Conservation (phyloP, 2,113 vertebrate genomes). For the Pipra filicauda region DNA sequence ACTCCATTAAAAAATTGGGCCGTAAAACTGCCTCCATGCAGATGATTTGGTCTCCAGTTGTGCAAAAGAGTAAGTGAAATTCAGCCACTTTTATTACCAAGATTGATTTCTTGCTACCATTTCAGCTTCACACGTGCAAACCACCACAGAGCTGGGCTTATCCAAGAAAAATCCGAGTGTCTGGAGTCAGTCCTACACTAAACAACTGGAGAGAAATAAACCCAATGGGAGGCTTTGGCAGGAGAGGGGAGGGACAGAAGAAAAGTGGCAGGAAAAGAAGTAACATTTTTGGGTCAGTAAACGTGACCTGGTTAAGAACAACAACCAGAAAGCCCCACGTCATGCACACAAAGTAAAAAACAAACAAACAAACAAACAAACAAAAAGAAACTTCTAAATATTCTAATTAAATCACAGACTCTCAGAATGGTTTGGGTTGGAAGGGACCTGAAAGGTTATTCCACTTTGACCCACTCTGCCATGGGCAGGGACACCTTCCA, state of each 20-base stretch:
- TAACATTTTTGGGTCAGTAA: neutral
- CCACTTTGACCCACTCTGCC: neutral
- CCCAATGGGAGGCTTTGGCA: neutral
- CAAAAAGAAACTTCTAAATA: neutral
- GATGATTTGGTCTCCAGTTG: constrained; percentile 7
- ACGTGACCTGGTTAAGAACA: neutral
- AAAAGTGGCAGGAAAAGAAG: neutral
- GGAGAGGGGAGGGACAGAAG: neutral
- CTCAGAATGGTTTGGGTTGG: neutral
- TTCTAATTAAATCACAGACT: fast-evolving
- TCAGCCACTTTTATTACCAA: constrained; percentile 52
- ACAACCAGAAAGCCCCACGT: neutral
- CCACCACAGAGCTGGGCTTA: neutral
- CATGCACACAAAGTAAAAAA: neutral
- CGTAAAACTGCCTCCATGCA: constrained; percentile 50
- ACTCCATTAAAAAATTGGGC: constrained; percentile 45
- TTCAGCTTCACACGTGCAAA: neutral
- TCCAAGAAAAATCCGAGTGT: neutral
- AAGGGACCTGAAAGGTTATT: neutral
- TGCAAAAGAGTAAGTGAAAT: neutral
- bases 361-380: neutral
- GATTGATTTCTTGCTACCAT: constrained; percentile 49
- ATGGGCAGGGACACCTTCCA: neutral
- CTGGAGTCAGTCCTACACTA: neutral
- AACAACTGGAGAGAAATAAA: neutral